These are phyloP conservation scores for Paraescarpia echinospica DNA, from an alignment of 1,140 invertebrate species.

Conservation along the genomic window DNA sequence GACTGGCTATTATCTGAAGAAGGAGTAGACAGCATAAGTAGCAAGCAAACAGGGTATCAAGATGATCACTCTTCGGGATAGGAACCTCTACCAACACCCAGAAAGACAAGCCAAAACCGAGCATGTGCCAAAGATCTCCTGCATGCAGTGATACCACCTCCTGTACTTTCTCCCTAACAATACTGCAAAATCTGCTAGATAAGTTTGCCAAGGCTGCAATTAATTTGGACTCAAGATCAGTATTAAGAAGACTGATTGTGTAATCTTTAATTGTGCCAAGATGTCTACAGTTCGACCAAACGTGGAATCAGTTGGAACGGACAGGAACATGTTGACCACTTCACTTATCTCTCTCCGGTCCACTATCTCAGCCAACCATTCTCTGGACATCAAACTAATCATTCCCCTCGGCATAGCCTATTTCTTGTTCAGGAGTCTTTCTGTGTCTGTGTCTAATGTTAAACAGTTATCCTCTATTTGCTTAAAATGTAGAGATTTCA, in stretches of 20 bases:
- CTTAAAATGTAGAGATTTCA: no score
- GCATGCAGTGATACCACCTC: neutral
- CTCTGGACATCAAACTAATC: neutral
- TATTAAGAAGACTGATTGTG: neutral
- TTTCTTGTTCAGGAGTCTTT: neutral
- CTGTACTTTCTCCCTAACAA: neutral
- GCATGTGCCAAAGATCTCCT: neutral
- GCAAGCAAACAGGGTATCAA: neutral
- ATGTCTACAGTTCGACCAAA: no score
- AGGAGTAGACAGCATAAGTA: neutral
- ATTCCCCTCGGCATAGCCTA: neutral
- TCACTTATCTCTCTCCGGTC: neutral
- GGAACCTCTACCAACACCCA: neutral
- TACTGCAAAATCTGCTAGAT: neutral
- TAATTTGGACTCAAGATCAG: neutral
- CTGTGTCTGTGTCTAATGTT: neutral
- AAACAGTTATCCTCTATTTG: no score
- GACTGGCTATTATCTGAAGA: neutral
- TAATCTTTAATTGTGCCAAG: no score
- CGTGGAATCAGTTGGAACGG: no score
- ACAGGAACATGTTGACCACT: neutral
- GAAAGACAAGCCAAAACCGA: neutral
- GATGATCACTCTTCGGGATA: neutral
- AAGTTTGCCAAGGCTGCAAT: neutral
- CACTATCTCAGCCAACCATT: neutral